Conservation (phyloP, 2,113 vertebrate genomes). For the Mugil cephalus region DNA sequence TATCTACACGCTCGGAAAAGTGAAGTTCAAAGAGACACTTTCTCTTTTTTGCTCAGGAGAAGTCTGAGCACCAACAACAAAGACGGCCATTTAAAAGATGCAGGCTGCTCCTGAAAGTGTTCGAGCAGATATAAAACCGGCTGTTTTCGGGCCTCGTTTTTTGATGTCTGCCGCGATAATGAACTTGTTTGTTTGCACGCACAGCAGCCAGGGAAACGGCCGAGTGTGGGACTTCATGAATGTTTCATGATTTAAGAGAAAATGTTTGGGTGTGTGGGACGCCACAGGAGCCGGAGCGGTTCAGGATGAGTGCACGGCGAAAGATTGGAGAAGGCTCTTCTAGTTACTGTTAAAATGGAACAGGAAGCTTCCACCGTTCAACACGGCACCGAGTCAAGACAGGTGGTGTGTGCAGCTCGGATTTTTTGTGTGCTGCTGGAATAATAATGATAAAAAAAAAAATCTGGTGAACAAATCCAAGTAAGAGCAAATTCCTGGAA, state of each 20-base stretch:
- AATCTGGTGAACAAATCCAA: too few species aligned
- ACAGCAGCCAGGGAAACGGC: constrained; percentile 32
- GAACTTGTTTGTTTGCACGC: constrained; percentile 72
- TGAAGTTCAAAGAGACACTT: constrained; percentile 11
- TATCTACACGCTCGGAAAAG: neutral
- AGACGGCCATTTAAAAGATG: constrained; percentile 1
- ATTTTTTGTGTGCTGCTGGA: too few species aligned
- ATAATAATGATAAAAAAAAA: too few species aligned
- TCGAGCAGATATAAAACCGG: constrained; percentile 21
- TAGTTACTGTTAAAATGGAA: constrained; percentile 38
- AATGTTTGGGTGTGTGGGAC: constrained; percentile 60
- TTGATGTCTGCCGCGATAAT: constrained; percentile 69
- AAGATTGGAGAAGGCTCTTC: constrained; percentile 22
- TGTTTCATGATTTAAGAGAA: constrained; percentile 71
- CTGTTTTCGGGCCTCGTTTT: constrained; percentile 23
- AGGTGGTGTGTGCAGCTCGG: too few species aligned
- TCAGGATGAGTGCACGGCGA: constrained; percentile 36
- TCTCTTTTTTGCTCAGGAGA: constrained; percentile 25
- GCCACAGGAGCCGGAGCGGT: constrained; percentile 32
- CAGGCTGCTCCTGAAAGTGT: constrained; percentile 1
- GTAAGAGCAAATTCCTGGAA: too few species aligned
- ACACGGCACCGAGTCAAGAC: too few species aligned
- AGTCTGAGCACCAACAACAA: constrained; percentile 16
- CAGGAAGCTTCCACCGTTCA: neutral
- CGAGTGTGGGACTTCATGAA: constrained; percentile 67